Evolutionary conservation across 2,797 vertebrate genomes (phyloP).

Genomic region (Acipenser ruthenus): DNA sequence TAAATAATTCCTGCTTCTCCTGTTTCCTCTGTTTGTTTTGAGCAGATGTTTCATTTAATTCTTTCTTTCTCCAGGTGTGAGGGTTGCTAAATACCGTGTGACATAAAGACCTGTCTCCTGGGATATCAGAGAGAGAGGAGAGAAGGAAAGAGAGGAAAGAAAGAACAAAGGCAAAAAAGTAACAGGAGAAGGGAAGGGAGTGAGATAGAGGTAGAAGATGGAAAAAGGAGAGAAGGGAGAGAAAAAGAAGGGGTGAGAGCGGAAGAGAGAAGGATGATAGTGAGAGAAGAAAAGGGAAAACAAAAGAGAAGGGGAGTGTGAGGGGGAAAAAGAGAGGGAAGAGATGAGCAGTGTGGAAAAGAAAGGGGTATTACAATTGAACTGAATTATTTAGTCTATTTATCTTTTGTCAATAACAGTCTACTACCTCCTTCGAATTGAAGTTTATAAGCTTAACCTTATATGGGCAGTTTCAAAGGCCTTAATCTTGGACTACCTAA

Average conservation of each 20-base stretch:
- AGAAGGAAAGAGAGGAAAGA: constrained; percentile 14
- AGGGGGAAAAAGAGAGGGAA: constrained; percentile 24
- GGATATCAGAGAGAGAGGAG: constrained; percentile 16
- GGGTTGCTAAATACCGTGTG: not conserved
- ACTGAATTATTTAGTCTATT: no score
- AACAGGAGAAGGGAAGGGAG: constrained; percentile 20
- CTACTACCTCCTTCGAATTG: no score
- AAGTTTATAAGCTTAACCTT: no score
- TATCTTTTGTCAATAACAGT: no score
- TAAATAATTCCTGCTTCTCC: no score
- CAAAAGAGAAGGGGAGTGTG: constrained; percentile 20
- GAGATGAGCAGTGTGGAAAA: constrained; percentile 16
- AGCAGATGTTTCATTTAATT: not conserved
- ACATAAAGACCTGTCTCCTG: no score
- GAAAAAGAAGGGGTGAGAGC: constrained; percentile 25
- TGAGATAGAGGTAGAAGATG: constrained; percentile 16
- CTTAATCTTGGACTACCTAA: no score
- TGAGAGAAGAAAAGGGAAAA: constrained; percentile 7
- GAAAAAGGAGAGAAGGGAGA: constrained; percentile 14
- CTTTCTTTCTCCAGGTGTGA: not conserved
- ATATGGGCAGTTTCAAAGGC: no score
- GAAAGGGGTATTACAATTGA: not conserved
- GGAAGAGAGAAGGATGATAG: constrained; percentile 24
- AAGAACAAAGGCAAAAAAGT: constrained; percentile 22
- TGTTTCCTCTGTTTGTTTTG: not conserved